Evolutionary conservation across 2,888 invertebrate genomes (phyloP).

Genomic region (Rhabditoides inermis): DNA sequence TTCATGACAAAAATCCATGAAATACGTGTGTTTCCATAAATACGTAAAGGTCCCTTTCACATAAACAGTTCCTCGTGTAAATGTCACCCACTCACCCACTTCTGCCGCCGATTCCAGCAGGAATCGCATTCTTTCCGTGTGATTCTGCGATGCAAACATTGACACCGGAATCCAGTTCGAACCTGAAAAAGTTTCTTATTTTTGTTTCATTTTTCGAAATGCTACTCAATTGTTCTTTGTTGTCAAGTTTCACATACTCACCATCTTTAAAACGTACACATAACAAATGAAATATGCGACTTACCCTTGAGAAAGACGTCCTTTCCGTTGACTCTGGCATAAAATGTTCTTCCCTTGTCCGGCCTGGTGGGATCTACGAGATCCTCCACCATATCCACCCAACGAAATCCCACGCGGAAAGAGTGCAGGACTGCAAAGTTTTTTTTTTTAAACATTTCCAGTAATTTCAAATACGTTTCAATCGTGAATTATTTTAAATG

Average conservation of each 20-base stretch:
- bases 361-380: conserved; percentile 18
- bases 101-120: conserved; percentile 22
- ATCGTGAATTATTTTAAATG: no score
- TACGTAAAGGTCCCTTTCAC: no score
- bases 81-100: conserved; percentile 1
- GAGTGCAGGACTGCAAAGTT: no score
- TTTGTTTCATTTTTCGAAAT: not conserved
- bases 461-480: no score
- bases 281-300: conserved; percentile 60
- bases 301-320: conserved; percentile 76
- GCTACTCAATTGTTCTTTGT: no score
- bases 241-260: no score
- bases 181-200: conserved; percentile 17
- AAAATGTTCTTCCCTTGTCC: conserved; percentile 64
- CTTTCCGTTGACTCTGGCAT: conserved; percentile 74
- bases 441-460: no score
- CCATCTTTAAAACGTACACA: no score
- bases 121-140: conserved; percentile 18
- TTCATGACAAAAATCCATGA: no score
- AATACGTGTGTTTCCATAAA: no score
- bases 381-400: conserved; percentile 66
- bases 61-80: no score
- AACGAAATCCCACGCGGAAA: conserved; percentile 88
- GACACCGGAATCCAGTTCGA: conserved; percentile 47
- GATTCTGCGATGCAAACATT: conserved; percentile 27